Base-by-base conservation (phyloP, 2,888 invertebrate genomes). In the Hirtodrosophila duncani region DNA sequence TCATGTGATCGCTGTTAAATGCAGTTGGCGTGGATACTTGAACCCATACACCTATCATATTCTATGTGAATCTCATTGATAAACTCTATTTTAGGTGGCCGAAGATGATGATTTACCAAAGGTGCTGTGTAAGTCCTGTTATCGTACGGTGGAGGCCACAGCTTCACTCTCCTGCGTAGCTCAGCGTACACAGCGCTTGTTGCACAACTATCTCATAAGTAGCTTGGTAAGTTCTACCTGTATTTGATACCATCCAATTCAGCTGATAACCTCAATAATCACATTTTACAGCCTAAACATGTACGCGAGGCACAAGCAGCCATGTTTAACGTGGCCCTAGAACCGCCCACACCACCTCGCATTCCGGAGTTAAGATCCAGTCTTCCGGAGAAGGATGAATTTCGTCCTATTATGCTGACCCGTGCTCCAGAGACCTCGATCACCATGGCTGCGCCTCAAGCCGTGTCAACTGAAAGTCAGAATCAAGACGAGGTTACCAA, bases 121-220 rank as follows among this genome's bases (percentile, higher is more conserved):
- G 51, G 83, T 84, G 2, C 67, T 85, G 0, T 85, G 85, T 18
- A 85, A 83, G 42, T 69, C 77, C 2, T 85, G 85, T 39, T 86
- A 81, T 45, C 84, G 86, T 0, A 85, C 85, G 46, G 80, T 85
- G 37, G 86, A 85, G 59, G 85, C 86, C 0, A 83, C 85, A 0
- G 84, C 85, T 1, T 82, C 85, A 0, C 65, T 85, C 2, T 82
- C 84, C 0, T 83, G 83, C 26, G 85, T 86, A 26, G 86, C 85
- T n/a, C 78, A 74, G 31, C 83, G 85, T 10, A 85, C 86, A 1
- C 84, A 85, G 36, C 66, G 69, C 6, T 83, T 84, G 1, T 83
- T 86, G 31, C 68, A 60, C 1, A 84, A 85, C 36, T 85, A 83
- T 51, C 33, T 85, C 8, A 52, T 75, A 4, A 84, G 68, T 61